These are phyloP conservation scores for Gerris buenoi DNA, from an alignment of 1,140 invertebrate genomes.

Conservation along the genomic window DNA sequence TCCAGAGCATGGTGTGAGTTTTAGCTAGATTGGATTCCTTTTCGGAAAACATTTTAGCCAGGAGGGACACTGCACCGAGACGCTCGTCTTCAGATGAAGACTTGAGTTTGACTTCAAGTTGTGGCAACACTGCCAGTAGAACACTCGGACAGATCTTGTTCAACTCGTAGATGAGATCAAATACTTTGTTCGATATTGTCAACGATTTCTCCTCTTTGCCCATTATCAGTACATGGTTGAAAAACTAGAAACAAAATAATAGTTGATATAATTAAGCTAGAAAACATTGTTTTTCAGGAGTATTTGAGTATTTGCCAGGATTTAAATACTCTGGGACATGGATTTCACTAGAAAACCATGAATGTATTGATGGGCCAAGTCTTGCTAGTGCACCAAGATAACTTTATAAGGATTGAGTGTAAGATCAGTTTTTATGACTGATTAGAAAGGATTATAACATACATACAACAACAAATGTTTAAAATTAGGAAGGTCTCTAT, in stretches of 20 bases:
- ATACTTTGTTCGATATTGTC: conserved; percentile 69
- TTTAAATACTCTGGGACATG: too few relatives aligned
- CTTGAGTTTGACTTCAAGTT: conserved; percentile 60
- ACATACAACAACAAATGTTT: too few relatives aligned
- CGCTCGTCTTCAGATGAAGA: conserved; percentile 39
- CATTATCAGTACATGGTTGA: conserved; percentile 84
- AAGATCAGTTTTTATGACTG: too few relatives aligned
- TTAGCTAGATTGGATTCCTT: conserved; percentile 78
- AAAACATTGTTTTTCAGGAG: too few relatives aligned
- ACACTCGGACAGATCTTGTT: conserved; percentile 85
- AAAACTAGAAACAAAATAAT: conserved; percentile 51
- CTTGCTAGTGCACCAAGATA: too few relatives aligned
- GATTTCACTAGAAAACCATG: too few relatives aligned
- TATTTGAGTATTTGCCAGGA: too few relatives aligned
- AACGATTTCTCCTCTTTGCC: conserved; percentile 74
- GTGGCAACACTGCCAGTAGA: conserved; percentile 74
- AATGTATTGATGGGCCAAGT: too few relatives aligned
- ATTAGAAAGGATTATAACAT: too few relatives aligned
- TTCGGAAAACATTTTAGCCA: conserved; percentile 94
- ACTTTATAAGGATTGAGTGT: too few relatives aligned
- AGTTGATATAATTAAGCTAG: too few relatives aligned
- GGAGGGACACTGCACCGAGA: conserved; percentile 65
- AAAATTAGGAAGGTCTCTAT: too few relatives aligned
- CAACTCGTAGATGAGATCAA: conserved; percentile 91
- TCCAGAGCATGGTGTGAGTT: conserved; percentile 70